Evolutionary conservation across 2,888 invertebrate genomes (phyloP).

Genomic region (Sphinx pinastri): DNA sequence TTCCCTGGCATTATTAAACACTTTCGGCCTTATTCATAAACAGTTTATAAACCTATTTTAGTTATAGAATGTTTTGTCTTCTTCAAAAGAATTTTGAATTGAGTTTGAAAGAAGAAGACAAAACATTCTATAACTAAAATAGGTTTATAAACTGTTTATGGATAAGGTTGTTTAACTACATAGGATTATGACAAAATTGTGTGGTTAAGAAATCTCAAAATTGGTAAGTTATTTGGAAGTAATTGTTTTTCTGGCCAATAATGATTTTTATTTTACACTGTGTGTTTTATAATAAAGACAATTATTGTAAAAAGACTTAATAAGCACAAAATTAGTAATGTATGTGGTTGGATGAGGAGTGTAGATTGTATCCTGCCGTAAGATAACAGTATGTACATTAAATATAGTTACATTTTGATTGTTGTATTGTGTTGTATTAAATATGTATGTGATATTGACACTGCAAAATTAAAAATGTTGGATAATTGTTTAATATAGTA

Average conservation of each 20-base stretch:
- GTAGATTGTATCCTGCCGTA: conserved; percentile 29
- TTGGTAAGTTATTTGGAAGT: neutral
- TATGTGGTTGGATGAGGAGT: conserved; percentile 24
- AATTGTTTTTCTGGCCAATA: neutral
- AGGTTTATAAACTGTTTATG: too few relatives aligned
- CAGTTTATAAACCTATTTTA: too few relatives aligned
- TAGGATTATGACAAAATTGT: neutral
- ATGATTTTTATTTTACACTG: conserved; percentile 12
- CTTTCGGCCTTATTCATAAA: too few relatives aligned
- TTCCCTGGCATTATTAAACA: too few relatives aligned
- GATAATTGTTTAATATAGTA: conserved; percentile 50
- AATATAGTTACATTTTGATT: conserved; percentile 15
- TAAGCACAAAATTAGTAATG: conserved; percentile 34
- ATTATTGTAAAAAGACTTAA: conserved; percentile 32
- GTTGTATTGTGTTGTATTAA: conserved; percentile 28
- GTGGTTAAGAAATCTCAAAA: neutral
- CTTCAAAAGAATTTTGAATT: too few relatives aligned
- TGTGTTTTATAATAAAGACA: conserved; percentile 20
- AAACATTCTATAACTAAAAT: too few relatives aligned
- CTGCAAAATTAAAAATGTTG: conserved; percentile 25
- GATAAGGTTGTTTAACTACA: too few relatives aligned
- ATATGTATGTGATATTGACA: conserved; percentile 26
- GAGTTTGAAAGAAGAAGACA: too few relatives aligned
- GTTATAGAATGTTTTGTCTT: too few relatives aligned
- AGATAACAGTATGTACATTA: conserved; percentile 18